Conservation (phyloP, 2,888 invertebrate genomes). For the Epistrophe grossulariae region DNA sequence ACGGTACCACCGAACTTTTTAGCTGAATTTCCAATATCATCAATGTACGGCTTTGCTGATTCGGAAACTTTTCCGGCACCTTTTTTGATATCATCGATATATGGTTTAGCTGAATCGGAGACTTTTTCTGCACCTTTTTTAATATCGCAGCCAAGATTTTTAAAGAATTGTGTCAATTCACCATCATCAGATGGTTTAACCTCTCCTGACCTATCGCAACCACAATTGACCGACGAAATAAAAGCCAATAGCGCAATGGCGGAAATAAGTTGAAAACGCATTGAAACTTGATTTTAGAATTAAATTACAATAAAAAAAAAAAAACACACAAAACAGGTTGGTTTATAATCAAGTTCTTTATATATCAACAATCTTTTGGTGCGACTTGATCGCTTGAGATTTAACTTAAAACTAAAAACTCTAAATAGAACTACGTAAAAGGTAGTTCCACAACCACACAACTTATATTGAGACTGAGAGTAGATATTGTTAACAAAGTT, state of each 20-base stretch:
- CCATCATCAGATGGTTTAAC: slow-evolving; percentile 77
- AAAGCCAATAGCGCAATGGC: slow-evolving; percentile 20
- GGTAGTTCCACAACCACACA: not conserved
- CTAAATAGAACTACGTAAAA: slow-evolving; percentile 10
- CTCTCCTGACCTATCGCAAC: slow-evolving; percentile 61
- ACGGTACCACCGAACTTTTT: slow-evolving; percentile 79
- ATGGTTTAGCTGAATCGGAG: slow-evolving; percentile 80
- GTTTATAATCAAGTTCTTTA: not conserved
- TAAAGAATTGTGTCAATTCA: slow-evolving; percentile 79
- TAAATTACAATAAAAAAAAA: not conserved
- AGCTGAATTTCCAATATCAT: slow-evolving; percentile 80
- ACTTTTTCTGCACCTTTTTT: slow-evolving; percentile 80
- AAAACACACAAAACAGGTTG: slow-evolving; percentile 1
- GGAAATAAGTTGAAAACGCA: slow-evolving; percentile 51
- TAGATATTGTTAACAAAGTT: not conserved
- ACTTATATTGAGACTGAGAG: not conserved
- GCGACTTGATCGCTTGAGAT: slow-evolving; percentile 52
- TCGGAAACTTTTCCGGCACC: slow-evolving; percentile 80
- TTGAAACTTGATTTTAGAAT: slow-evolving; percentile 33
- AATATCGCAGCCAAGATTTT: slow-evolving; percentile 80
- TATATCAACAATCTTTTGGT: not conserved
- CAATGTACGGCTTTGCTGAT: slow-evolving; percentile 80
- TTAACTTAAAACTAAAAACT: slow-evolving; percentile 52
- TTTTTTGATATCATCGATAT: slow-evolving; percentile 79
- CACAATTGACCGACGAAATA: slow-evolving; percentile 51